Conservation (phyloP, 2,888 invertebrate genomes). For the Philaethria dido region DNA sequence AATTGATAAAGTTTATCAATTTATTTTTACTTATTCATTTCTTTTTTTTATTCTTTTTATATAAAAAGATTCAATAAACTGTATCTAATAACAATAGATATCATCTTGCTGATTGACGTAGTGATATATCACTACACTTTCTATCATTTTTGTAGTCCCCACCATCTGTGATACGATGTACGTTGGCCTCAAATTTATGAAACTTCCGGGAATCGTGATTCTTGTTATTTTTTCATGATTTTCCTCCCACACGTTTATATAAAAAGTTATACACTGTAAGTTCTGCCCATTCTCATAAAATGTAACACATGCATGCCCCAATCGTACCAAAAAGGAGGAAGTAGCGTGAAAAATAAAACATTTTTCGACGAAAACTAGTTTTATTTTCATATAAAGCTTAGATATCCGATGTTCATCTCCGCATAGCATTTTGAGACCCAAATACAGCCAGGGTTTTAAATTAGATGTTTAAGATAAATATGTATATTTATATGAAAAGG, state of each 20-base stretch:
- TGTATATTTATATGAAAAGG: too few species aligned
- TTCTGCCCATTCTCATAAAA: neutral
- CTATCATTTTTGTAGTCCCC: too few species aligned
- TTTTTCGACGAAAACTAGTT: neutral
- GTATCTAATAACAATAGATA: too few species aligned
- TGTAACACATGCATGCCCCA: neutral
- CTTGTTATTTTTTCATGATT: neutral
- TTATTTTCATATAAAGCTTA: neutral
- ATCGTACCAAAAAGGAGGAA: neutral
- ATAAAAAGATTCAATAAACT: too few species aligned
- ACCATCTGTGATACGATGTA: too few species aligned
- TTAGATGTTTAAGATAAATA: neutral
- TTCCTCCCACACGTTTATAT: neutral
- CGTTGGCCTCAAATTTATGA: too few species aligned
- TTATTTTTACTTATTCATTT: too few species aligned
- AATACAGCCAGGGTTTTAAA: neutral
- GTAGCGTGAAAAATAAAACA: neutral
- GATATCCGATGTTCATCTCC: constrained; percentile 4
- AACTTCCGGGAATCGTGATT: neutral
- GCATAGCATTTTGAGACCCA: neutral
- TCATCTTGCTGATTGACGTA: too few species aligned
- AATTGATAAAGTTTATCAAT: too few species aligned
- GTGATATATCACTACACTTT: too few species aligned
- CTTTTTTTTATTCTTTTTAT: too few species aligned
- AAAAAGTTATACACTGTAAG: neutral